Evolutionary conservation across 2,797 vertebrate genomes (phyloP).

Genomic region (Enteromius anoplus): DNA sequence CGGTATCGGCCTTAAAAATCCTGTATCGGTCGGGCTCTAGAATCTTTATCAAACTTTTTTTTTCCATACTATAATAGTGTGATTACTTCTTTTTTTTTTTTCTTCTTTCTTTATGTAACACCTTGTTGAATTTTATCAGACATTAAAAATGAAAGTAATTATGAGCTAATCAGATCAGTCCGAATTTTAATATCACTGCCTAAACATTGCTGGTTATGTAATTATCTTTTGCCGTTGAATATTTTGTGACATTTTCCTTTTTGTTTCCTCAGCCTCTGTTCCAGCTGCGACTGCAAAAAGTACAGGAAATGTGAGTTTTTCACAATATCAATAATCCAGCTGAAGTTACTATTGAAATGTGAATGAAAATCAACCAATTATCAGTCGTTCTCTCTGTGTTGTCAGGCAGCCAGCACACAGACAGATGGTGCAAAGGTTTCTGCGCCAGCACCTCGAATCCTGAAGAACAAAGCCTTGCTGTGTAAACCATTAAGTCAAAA

Average conservation of each 20-base stretch:
- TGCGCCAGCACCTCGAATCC: constrained; percentile 78
- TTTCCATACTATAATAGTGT: background rate
- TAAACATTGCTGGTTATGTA: background rate
- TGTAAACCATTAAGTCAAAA: constrained; percentile 94
- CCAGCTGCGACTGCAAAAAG: constrained; percentile 80
- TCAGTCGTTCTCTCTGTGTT: constrained; percentile 6
- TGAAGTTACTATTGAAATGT: background rate
- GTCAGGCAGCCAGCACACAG: constrained; percentile 83
- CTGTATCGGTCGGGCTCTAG: too few species aligned
- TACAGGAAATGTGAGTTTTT: constrained; percentile 85
- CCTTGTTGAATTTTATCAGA: background rate
- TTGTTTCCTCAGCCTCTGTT: constrained; percentile 75
- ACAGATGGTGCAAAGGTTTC: constrained; percentile 82
- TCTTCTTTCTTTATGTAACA: background rate
- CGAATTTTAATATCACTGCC: background rate
- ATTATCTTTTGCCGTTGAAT: background rate
- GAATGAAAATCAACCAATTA: background rate
- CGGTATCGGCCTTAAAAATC: too few species aligned
- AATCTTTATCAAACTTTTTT: too few species aligned
- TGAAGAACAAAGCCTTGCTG: constrained; percentile 96
- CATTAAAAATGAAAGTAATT: background rate
- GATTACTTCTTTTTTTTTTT: background rate
- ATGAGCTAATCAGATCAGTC: background rate
- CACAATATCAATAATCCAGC: background rate
- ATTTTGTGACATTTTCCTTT: background rate